These are phyloP conservation scores for Sclerodermus sp. DNA, from an alignment of 2,888 invertebrate species.

Conservation along the genomic window DNA sequence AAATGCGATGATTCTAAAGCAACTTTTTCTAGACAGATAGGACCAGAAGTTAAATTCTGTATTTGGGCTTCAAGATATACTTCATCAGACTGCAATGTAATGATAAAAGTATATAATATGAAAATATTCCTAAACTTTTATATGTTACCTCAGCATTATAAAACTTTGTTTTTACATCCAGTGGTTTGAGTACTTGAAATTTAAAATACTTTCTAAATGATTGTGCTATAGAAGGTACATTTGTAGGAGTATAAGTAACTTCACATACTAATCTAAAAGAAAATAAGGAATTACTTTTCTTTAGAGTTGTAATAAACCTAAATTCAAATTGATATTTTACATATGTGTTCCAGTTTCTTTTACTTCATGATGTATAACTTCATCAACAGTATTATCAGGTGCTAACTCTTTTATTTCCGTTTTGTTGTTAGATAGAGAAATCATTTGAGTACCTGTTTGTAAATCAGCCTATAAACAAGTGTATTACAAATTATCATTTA, in stretches of 20 bases:
- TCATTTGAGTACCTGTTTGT: conserved; percentile 88
- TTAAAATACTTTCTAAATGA: conserved; percentile 97
- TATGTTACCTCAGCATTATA: conserved; percentile 81
- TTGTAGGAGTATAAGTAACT: conserved; percentile 82
- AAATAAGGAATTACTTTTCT: neutral
- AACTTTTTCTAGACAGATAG: conserved; percentile 93
- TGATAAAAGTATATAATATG: conserved; percentile 3
- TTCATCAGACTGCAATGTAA: conserved; percentile 64
- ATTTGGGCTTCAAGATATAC: conserved; percentile 76
- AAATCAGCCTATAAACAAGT: conserved; percentile 74
- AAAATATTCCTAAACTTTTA: neutral
- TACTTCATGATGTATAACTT: conserved; percentile 98
- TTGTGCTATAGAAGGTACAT: conserved; percentile 64
- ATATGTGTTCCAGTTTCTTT: conserved; percentile 98
- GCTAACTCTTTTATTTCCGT: conserved; percentile 61
- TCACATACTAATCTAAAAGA: conserved; percentile 84
- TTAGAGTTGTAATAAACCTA: no score
- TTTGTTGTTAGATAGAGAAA: conserved; percentile 77
- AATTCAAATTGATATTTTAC: conserved; percentile 60
- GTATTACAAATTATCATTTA: neutral
- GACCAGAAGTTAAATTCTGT: conserved; percentile 91
- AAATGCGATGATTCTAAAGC: conserved; percentile 88
- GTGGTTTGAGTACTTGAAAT: conserved; percentile 95
- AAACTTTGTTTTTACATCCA: conserved; percentile 98
- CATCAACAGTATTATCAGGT: conserved; percentile 86